phyloP scores from a whole-genome alignment of 2,113 vertebrate genomes.

The Eptatretus burgeri region DNA sequence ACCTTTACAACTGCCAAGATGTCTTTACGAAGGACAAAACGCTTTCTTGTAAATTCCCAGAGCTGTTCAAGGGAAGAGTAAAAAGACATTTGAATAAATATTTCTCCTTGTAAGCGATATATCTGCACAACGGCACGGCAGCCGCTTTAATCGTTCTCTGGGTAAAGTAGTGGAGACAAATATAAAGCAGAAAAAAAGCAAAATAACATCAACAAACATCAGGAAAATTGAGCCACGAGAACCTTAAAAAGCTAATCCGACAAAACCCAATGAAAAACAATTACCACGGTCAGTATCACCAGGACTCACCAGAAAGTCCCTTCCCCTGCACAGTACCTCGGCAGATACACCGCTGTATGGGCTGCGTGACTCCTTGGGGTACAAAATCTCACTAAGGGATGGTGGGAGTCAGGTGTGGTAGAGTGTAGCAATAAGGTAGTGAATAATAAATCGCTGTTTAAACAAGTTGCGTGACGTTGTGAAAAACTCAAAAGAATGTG shows the following conservation, averaged over 20 bases:
- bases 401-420: neutral
- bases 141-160: no score
- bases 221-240: no score
- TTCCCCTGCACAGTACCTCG: constrained; percentile 65
- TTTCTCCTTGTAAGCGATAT: no score
- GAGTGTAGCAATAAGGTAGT: no score
- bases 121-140: no score
- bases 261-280: no score
- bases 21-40: constrained; percentile 67
- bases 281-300: no score
- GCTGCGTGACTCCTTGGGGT: constrained; percentile 74
- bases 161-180: no score
- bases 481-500: constrained; percentile 3
- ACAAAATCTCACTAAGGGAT: constrained; percentile 52
- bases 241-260: no score
- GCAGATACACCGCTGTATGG: constrained; percentile 74
- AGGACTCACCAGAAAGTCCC: constrained; percentile 68
- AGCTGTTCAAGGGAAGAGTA: constrained; percentile 23
- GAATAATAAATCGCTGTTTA: no score
- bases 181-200: no score
- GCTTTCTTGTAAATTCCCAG: constrained; percentile 78
- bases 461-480: neutral
- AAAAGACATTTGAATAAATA: neutral
- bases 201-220: no score
- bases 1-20: constrained; percentile 55